These are phyloP conservation scores for Parapsyche elsis DNA, from an alignment of 1,140 invertebrate genomes.

Conservation along the genomic window DNA sequence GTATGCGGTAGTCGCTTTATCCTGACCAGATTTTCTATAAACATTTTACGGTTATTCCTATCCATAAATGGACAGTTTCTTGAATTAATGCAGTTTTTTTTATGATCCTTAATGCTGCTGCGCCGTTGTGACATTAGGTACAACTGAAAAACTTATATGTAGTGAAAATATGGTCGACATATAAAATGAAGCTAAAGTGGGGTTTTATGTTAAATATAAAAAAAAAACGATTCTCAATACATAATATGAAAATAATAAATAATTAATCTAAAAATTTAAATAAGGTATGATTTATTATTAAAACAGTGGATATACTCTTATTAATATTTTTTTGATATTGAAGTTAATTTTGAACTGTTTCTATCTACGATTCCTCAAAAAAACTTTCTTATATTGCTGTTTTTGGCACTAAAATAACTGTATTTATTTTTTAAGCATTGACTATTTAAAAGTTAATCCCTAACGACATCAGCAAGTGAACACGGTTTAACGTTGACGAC, in stretches of 20 bases:
- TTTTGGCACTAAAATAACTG: too few species aligned
- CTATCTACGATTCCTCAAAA: too few species aligned
- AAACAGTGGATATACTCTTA: too few species aligned
- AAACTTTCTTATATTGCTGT: too few species aligned
- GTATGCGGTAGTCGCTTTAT: slow-evolving; percentile 10
- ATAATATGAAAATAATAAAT: too few species aligned
- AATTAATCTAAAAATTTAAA: too few species aligned
- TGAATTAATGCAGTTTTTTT: slow-evolving; percentile 34
- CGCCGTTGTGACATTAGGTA: neutral
- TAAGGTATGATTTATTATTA: too few species aligned
- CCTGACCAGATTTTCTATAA: slow-evolving; percentile 49
- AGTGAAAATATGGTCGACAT: slow-evolving; percentile 9
- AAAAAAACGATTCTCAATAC: neutral
- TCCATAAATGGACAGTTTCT: slow-evolving; percentile 42
- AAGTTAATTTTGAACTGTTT: too few species aligned
- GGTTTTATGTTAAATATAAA: neutral
- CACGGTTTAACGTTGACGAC: slow-evolving; percentile 21
- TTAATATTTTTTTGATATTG: too few species aligned
- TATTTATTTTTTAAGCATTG: too few species aligned
- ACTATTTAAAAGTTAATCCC: neutral
- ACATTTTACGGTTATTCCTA: slow-evolving; percentile 50
- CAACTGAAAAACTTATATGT: slow-evolving; percentile 5
- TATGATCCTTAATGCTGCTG: slow-evolving; percentile 16
- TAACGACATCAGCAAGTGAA: slow-evolving; percentile 28
- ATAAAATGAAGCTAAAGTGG: neutral